Evolutionary conservation across 1,140 invertebrate species (phyloP).

Genomic region (Hydropsyche tenuis): DNA sequence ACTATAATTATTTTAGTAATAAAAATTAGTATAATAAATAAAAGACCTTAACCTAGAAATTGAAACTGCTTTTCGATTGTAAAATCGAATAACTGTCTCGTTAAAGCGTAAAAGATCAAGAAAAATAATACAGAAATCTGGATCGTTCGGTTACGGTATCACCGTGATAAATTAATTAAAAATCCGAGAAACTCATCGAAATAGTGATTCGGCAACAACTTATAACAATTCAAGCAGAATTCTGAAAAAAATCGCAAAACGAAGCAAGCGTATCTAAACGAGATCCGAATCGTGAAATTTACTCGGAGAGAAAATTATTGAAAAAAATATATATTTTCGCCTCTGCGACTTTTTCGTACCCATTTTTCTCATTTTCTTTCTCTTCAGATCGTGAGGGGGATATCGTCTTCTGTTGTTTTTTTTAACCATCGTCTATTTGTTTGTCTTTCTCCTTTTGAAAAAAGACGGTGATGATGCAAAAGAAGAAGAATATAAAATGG

Average conservation of each 20-base stretch:
- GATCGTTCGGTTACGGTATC: no score
- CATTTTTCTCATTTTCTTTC: conserved; percentile 12
- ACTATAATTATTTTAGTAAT: no score
- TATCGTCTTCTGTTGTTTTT: not conserved
- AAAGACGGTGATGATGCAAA: no score
- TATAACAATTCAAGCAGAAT: not conserved
- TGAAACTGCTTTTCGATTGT: no score
- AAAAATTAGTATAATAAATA: no score
- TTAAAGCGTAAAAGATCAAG: no score
- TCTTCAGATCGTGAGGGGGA: no score
- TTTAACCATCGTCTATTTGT: not conserved
- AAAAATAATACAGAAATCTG: no score
- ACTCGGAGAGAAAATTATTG: not conserved
- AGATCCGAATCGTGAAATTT: conserved; percentile 12
- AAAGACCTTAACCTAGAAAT: no score
- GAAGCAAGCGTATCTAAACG: conserved; percentile 6
- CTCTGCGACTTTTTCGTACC: not conserved
- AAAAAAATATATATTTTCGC: not conserved
- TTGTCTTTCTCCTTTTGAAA: not conserved
- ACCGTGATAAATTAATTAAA: no score
- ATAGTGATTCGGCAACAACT: not conserved
- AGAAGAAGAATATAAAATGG: no score
- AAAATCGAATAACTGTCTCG: no score
- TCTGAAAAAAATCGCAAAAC: not conserved
- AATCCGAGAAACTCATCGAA: not conserved